phyloP scores from a whole-genome alignment of 2,888 invertebrate species.

The Acronicta leporina region DNA sequence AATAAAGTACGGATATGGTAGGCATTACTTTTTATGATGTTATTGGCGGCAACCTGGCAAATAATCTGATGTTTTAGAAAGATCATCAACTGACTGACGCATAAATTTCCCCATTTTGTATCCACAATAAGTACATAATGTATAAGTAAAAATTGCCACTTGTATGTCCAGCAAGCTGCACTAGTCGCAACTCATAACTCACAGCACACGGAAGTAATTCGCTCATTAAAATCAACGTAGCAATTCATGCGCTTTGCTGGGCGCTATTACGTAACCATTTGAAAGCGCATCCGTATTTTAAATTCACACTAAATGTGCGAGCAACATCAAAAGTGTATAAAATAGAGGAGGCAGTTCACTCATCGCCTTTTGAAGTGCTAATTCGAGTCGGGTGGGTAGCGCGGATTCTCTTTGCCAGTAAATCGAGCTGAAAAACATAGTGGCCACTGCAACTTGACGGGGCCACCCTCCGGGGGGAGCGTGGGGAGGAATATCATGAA shows the following conservation, averaged over 20 bases:
- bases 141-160: no score
- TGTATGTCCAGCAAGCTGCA: background rate
- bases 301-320: conserved; percentile 51
- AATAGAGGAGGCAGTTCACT: conserved; percentile 40
- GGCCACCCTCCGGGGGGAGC: background rate
- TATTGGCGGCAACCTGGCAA: no score
- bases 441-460: conserved; percentile 24
- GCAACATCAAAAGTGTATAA: conserved; percentile 47
- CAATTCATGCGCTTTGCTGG: conserved; percentile 36
- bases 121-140: no score
- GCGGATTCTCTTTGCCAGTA: conserved; percentile 40
- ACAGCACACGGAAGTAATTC: conserved; percentile 19
- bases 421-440: conserved; percentile 54
- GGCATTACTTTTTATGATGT: no score
- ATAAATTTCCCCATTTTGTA: no score
- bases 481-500: background rate
- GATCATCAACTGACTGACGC: no score
- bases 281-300: conserved; percentile 51
- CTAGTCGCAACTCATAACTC: conserved; percentile 5
- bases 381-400: conserved; percentile 36
- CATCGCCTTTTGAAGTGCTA: conserved; percentile 61
- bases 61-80: no score
- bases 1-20: no score
- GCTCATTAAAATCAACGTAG: conserved; percentile 50
- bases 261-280: conserved; percentile 36